These are phyloP conservation scores for Penaeus chinensis DNA, from an alignment of 1,140 invertebrate species.

Conservation along the genomic window DNA sequence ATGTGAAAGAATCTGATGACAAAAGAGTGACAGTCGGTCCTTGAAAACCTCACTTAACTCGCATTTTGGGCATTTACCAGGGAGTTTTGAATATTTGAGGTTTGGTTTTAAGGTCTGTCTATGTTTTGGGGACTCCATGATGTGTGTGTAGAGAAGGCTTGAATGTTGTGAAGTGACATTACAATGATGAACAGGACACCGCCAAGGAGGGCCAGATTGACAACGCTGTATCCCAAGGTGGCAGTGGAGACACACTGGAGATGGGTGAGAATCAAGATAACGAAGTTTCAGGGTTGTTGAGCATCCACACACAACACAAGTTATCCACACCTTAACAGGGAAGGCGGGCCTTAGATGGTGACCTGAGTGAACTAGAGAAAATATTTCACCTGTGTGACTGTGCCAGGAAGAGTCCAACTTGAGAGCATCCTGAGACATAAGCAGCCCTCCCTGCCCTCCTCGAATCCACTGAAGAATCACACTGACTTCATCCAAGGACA, in stretches of 20 bases:
- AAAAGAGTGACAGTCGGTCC: conserved; percentile 43
- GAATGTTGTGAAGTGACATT: conserved; percentile 8
- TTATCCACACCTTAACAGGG: conserved; percentile 49
- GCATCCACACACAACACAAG: conserved; percentile 56
- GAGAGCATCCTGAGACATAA: conserved; percentile 44
- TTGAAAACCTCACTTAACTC: conserved; percentile 31
- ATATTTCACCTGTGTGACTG: conserved; percentile 56
- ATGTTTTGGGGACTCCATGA: conserved; percentile 51
- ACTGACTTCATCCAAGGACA: conserved; percentile 51
- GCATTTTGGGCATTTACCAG: conserved; percentile 50
- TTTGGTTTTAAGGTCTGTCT: conserved; percentile 35
- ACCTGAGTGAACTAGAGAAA: conserved; percentile 35
- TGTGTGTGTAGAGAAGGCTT: conserved; percentile 50
- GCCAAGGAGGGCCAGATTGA: conserved; percentile 56
- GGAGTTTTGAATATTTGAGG: conserved; percentile 38
- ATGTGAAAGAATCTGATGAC: conserved; percentile 56
- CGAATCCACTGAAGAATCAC: conserved; percentile 50
- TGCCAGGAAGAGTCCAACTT: conserved; percentile 44
- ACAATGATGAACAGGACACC: conserved; percentile 55
- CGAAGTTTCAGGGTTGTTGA: conserved; percentile 41
- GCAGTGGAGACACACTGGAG: conserved; percentile 57
- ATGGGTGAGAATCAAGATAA: conserved; percentile 42
- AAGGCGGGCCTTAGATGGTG: conserved; percentile 34
- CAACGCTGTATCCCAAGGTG: conserved; percentile 46
- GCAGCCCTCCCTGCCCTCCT: conserved; percentile 46